A percentile compares a stretch with the other conserved stretches of the same genome.
Evolutionary conservation across 2,113 vertebrate genomes (phyloP).

Genomic region (Narcine bancroftii): DNA sequence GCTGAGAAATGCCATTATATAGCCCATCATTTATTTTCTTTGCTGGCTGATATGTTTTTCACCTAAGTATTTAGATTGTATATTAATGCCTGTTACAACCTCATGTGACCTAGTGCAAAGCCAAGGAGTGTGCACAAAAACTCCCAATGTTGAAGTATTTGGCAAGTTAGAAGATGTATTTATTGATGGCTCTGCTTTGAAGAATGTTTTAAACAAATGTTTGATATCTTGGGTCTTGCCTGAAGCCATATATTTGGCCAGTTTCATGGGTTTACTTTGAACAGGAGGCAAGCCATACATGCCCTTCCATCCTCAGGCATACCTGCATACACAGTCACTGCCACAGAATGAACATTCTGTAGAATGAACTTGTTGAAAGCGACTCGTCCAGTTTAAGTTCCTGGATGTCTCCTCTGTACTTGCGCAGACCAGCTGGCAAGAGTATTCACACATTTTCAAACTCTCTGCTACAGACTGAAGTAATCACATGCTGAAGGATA

Average conservation of each 20-base stretch:
- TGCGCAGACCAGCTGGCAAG: no score
- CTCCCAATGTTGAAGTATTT: not conserved
- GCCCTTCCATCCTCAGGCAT: no score
- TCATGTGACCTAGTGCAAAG: not conserved
- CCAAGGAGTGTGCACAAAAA: not conserved
- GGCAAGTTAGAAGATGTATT: constrained; percentile 5
- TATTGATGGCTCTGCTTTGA: constrained; percentile 3
- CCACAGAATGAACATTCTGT: no score
- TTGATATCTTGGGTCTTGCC: not conserved
- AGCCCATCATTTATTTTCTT: not conserved
- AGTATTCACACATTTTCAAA: no score
- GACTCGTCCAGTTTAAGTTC: no score
- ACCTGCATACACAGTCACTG: no score
- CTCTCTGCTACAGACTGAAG: no score
- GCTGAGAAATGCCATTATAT: not conserved
- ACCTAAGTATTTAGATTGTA: not conserved
- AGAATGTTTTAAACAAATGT: constrained; percentile 13
- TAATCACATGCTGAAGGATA: no score
- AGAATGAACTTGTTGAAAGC: no score
- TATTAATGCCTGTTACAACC: not conserved
- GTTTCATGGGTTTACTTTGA: not conserved
- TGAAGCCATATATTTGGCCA: not conserved
- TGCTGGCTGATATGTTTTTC: not conserved
- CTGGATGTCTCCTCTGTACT: no score
- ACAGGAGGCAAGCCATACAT: no score